These are phyloP conservation scores for Pongo abelii DNA, from an alignment of 2,113 vertebrate species.

Conservation along the genomic window DNA sequence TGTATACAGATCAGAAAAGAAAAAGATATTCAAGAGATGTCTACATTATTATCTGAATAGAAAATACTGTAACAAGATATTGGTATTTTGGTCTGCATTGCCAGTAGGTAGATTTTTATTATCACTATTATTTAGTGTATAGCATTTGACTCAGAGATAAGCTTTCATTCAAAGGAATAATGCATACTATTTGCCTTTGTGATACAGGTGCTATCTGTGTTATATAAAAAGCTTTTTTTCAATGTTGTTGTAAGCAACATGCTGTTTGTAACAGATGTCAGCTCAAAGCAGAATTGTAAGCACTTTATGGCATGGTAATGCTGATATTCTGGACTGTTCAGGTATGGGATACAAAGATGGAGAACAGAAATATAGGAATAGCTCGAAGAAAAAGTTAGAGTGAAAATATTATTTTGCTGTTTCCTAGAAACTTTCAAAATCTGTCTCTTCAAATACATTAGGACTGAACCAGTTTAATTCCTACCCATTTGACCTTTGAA, in stretches of 20 bases:
- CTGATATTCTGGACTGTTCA: neutral
- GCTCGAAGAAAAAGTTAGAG: neutral
- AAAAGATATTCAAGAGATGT: conserved; percentile 14
- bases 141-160: conserved; percentile 42
- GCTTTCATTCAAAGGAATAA: conserved; percentile 36
- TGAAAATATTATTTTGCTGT: conserved; percentile 38
- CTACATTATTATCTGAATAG: neutral
- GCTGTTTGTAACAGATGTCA: conserved; percentile 9
- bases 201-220: neutral
- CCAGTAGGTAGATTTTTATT: conserved; percentile 11
- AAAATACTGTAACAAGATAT: conserved; percentile 17
- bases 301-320: neutral
- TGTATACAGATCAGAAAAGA: neutral
- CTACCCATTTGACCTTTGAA: conserved; percentile 6
- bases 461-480: neutral
- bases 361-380: neutral
- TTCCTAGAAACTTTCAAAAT: conserved; percentile 21
- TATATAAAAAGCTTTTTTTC: neutral
- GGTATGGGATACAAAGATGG: neutral
- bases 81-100: conserved; percentile 27
- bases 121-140: conserved; percentile 15
- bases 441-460: neutral
- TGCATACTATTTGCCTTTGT: neutral
- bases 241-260: neutral
- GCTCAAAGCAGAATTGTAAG: conserved; percentile 32